Evolutionary conservation across 2,888 invertebrate genomes (phyloP).

Genomic region (Eupithecia pulchellata): DNA sequence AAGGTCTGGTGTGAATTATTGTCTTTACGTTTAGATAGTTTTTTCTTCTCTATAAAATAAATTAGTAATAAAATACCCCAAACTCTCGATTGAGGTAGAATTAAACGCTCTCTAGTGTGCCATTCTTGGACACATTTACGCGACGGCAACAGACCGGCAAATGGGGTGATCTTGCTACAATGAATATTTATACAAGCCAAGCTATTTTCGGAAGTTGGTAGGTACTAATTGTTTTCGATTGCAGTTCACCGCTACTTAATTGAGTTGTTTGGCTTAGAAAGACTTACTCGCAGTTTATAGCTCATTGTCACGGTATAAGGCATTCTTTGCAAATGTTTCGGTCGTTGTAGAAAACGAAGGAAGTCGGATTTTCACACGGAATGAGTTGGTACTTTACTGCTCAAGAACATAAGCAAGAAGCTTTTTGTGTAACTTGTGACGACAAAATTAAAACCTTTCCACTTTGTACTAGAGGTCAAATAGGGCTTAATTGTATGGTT

Average conservation of each 20-base stretch:
- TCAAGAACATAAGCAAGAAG: background rate
- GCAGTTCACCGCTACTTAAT: constrained; percentile 45
- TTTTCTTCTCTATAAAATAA: background rate
- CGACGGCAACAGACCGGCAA: constrained; percentile 74
- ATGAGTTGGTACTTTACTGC: background rate
- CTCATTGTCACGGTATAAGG: constrained; percentile 30
- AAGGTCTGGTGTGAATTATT: background rate
- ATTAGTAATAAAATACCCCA: background rate
- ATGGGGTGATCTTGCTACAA: constrained; percentile 70
- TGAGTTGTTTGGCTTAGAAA: constrained; percentile 41
- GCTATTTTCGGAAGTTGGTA: constrained; percentile 64
- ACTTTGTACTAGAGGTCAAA: background rate
- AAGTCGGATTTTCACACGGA: background rate
- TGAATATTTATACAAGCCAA: constrained; percentile 73
- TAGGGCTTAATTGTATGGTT: background rate
- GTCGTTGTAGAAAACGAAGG: constrained; percentile 10
- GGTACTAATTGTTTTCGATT: constrained; percentile 49
- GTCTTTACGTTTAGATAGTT: background rate
- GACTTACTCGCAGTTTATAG: constrained; percentile 28
- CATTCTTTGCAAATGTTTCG: constrained; percentile 26
- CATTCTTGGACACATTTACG: constrained; percentile 47
- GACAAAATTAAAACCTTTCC: background rate
- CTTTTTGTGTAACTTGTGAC: background rate
- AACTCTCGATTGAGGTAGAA: background rate
- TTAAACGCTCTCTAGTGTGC: background rate